Conservation (phyloP, 2,888 invertebrate genomes). For the Sarcophaga rosellei region DNA sequence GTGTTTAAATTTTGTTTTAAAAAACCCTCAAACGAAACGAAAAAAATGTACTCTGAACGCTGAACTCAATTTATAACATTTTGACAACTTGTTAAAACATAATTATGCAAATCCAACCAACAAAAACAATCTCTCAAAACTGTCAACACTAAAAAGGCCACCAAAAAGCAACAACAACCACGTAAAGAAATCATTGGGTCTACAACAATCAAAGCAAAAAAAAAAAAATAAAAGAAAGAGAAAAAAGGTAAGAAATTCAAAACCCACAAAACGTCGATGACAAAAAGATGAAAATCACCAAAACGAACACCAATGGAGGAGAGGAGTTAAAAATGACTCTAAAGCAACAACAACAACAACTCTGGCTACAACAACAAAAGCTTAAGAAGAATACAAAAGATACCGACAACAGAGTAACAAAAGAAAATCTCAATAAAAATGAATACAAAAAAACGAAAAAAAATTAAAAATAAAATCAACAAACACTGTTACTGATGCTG, state of each 20-base stretch:
- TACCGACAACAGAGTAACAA: slow-evolving; percentile 45
- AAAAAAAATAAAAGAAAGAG: not conserved
- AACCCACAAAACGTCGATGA: slow-evolving; percentile 59
- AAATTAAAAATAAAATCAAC: not conserved
- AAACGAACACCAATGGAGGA: slow-evolving; percentile 69
- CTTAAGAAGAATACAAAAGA: slow-evolving; percentile 41
- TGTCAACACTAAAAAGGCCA: slow-evolving; percentile 55
- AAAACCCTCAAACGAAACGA: not conserved
- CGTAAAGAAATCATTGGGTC: slow-evolving; percentile 17
- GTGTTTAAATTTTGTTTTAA: slow-evolving; percentile 43
- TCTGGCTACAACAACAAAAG: slow-evolving; percentile 23
- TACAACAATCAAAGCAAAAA: slow-evolving; percentile 6
- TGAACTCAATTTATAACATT: slow-evolving; percentile 62
- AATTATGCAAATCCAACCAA: slow-evolving; percentile 61
- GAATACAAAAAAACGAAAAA: slow-evolving; percentile 2
- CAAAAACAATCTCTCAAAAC: slow-evolving; percentile 58
- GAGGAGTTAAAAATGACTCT: slow-evolving; percentile 62
- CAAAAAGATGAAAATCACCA: slow-evolving; percentile 30
- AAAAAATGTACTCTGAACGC: not conserved
- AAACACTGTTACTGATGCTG: slow-evolving; percentile 33
- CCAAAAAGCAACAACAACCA: slow-evolving; percentile 1
- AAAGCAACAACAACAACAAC: not conserved
- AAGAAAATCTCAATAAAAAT: slow-evolving; percentile 36
- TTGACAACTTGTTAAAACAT: slow-evolving; percentile 67
- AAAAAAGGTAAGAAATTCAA: slow-evolving; percentile 38